Evolutionary conservation across 2,888 invertebrate species (phyloP), one percentile per base, ranked within the genome.

Genomic region (Drosophila vallismaia): DNA sequence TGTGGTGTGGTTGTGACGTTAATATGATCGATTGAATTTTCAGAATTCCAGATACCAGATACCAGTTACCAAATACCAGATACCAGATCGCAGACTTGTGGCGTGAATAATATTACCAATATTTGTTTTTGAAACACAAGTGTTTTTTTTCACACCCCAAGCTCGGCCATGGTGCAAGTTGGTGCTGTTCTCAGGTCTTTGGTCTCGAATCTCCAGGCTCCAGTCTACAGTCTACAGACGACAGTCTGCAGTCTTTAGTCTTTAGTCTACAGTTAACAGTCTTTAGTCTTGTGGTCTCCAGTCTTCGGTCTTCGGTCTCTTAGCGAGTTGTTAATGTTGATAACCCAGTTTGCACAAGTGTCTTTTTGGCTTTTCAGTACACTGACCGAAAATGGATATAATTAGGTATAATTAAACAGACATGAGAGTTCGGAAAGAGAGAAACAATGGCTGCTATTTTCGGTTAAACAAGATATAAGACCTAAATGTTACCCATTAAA

Each of bases 311-410:
- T 38, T 19, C 38, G 5, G 14, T 57, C 42, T 60, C 59, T 40
- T 36, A 10, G 38, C 38, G 24, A 44, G 28, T 48, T 9, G 28
- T 49, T 50, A 67, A 55, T 64, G 67, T 63, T 71, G 82, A 85
- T 87, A 85, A 74, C 88, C 88, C 86, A 87, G 77, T 83, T 83
- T 83, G 77, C 48, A 79, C 83, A 83, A 75, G 83, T 83, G 83
- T 78, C 60, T 68, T 51, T 64, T 71, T 33, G 67, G 50, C 28
- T 26, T 28, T 10, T 8, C 57, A 24, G 63, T 50, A 60, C 42
- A 44, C 36, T 55, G 42, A 36, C 19, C 51, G 24, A 29, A 29
- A 53, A 53, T 45, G 62, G 54, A 45, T 54, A 71, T 60, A 70
- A 54, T 70, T 60, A 60, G 54, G 50, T 54, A 71, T 60, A 70